These are phyloP conservation scores for Sebastiscus albofasciatus DNA, from an alignment of 2,797 vertebrate genomes.

Conservation along the genomic window DNA sequence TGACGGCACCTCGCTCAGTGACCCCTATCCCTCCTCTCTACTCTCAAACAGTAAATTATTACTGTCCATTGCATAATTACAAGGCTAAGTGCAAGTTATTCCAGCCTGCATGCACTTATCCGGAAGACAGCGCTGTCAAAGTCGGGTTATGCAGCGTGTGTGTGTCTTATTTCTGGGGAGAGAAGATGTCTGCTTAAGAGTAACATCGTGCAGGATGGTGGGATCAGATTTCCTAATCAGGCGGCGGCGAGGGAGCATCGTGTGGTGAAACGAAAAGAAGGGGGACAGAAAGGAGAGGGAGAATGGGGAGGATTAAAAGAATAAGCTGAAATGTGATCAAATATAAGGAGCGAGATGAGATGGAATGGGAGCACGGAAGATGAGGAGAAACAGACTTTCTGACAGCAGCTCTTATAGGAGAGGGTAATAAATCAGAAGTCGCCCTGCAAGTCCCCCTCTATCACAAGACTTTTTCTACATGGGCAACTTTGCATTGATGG, in stretches of 20 bases:
- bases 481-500: constrained; percentile 64
- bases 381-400: constrained; percentile 29
- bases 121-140: constrained; percentile 29
- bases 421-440: constrained; percentile 69
- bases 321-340: constrained; percentile 53
- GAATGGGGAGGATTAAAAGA: constrained; percentile 48
- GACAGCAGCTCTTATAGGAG: constrained; percentile 47
- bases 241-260: constrained; percentile 27
- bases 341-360: constrained; percentile 39
- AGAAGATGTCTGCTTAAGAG: constrained; percentile 27
- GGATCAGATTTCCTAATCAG: constrained; percentile 55
- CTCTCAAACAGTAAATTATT: constrained; percentile 63
- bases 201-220: constrained; percentile 23
- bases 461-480: constrained; percentile 73
- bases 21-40: constrained; percentile 23
- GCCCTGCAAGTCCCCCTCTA: constrained; percentile 55
- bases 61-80: constrained; percentile 62
- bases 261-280: background rate
- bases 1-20: constrained; percentile 27
- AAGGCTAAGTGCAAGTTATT: constrained; percentile 44
- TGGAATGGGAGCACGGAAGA: constrained; percentile 37
- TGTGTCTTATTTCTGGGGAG: constrained; percentile 14
- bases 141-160: constrained; percentile 10
- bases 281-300: background rate
- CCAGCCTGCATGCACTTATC: constrained; percentile 25